Evolutionary conservation across 1,140 invertebrate species (phyloP).

Genomic region (Ectropis grisescens): DNA sequence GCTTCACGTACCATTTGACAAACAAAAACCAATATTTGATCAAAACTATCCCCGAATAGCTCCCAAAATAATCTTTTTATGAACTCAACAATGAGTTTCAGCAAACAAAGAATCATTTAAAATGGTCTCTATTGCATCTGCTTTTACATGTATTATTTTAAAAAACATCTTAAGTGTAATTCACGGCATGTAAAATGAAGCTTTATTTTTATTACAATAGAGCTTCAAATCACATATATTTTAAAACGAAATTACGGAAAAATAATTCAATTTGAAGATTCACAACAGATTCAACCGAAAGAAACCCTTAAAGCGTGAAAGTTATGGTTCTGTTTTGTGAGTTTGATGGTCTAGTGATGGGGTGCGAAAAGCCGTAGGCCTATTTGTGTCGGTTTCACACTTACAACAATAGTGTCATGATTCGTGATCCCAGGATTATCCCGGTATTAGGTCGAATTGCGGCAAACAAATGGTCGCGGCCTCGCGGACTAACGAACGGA

Average conservation of each 20-base stretch:
- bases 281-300: too few species aligned
- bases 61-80: slow-evolving; percentile 51
- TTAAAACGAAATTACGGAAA: too few species aligned
- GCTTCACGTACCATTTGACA: slow-evolving; percentile 46
- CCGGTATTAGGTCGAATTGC: slow-evolving; percentile 44
- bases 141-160: neutral
- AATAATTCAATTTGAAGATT: too few species aligned
- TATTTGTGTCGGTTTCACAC: slow-evolving; percentile 70
- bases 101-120: slow-evolving; percentile 49
- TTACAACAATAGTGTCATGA: slow-evolving; percentile 71
- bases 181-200: too few species aligned
- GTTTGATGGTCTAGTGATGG: slow-evolving; percentile 1
- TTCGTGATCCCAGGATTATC: slow-evolving; percentile 67
- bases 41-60: slow-evolving; percentile 26
- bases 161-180: too few species aligned
- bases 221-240: too few species aligned
- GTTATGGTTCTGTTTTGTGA: too few species aligned
- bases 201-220: too few species aligned
- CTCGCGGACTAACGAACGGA: slow-evolving; percentile 42
- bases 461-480: slow-evolving; percentile 51
- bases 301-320: too few species aligned
- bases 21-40: slow-evolving; percentile 49
- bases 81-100: slow-evolving; percentile 42
- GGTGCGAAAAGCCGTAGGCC: slow-evolving; percentile 55
- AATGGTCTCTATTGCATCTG: slow-evolving; percentile 5